Percentiles rank a stretch among this genome's conserved stretches.
Evolutionary conservation across 2,888 invertebrate species (phyloP).

Genomic region (Macrophya annulata): DNA sequence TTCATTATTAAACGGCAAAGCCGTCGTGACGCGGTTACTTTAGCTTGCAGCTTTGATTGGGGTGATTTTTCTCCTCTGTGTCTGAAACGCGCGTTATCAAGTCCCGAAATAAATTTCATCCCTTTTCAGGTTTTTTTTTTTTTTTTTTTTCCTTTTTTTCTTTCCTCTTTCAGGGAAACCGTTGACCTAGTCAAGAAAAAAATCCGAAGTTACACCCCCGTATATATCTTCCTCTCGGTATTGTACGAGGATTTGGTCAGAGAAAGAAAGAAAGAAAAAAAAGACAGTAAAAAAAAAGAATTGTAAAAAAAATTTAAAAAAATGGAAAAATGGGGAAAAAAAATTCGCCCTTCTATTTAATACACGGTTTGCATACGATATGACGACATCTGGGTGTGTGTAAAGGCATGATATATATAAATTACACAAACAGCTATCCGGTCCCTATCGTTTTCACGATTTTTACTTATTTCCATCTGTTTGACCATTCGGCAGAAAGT

Average conservation of each 20-base stretch:
- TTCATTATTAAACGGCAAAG: not conserved
- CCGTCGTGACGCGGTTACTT: too few species aligned
- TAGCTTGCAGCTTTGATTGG: not conserved
- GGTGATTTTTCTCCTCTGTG: not conserved
- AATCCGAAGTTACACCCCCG: constrained; percentile 8
- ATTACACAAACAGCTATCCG: constrained; percentile 7
- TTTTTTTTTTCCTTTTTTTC: not conserved
- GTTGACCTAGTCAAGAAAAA: constrained; percentile 30
- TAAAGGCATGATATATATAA: constrained; percentile 2
- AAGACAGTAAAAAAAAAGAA: not conserved
- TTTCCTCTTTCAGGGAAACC: not conserved
- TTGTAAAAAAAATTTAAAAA: not conserved
- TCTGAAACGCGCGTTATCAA: not conserved
- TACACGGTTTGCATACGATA: constrained; percentile 29
- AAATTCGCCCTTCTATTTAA: constrained; percentile 26
- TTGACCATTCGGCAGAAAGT: constrained; percentile 32
- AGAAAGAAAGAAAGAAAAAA: not conserved
- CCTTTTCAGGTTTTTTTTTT: not conserved
- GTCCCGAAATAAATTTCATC: constrained; percentile 1
- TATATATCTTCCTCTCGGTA: not conserved
- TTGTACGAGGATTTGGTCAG: constrained; percentile 15
- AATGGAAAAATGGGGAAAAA: not conserved
- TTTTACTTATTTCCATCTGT: not conserved
- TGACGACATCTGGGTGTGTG: not conserved
- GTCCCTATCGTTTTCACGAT: not conserved